These are phyloP conservation scores for Dipodomys ordii DNA, from an alignment of 2,113 vertebrate species.

Conservation along the genomic window DNA sequence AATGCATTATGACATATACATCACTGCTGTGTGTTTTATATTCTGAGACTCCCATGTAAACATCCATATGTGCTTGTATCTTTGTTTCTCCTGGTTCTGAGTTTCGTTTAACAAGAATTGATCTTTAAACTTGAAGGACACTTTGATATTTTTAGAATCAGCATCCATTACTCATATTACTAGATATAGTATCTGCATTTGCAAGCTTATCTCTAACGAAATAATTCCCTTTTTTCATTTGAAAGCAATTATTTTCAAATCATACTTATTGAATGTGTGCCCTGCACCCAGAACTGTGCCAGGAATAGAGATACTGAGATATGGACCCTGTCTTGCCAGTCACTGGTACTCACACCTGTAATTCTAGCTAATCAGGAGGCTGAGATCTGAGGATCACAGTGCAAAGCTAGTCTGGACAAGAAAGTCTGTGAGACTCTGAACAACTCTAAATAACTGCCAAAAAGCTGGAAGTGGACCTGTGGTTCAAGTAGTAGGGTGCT, in stretches of 20 bases:
- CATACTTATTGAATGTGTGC: neutral
- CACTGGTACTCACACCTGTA: too few species aligned
- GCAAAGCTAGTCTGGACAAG: too few species aligned
- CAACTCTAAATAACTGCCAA: too few species aligned
- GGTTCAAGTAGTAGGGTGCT: too few species aligned
- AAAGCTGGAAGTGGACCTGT: too few species aligned
- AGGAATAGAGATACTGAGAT: too few species aligned
- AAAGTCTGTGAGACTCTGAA: too few species aligned
- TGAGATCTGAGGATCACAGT: too few species aligned
- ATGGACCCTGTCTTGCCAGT: too few species aligned
- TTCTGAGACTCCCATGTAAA: slow-evolving; percentile 30
- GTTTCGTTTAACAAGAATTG: slow-evolving; percentile 74
- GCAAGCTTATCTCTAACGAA: neutral
- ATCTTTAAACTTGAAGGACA: slow-evolving; percentile 65
- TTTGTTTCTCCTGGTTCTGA: slow-evolving; percentile 44
- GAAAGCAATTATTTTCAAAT: neutral
- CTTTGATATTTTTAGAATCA: slow-evolving; percentile 85
- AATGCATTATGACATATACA: neutral
- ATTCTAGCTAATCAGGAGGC: too few species aligned
- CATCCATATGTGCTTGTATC: slow-evolving; percentile 55
- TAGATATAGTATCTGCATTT: slow-evolving; percentile 63
- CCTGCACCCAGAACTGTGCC: neutral
- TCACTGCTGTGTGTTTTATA: neutral
- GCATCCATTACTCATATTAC: slow-evolving; percentile 79
- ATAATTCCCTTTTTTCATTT: neutral